Evolutionary conservation across 2,888 invertebrate genomes (phyloP).

Genomic region (Andrena minutula): DNA sequence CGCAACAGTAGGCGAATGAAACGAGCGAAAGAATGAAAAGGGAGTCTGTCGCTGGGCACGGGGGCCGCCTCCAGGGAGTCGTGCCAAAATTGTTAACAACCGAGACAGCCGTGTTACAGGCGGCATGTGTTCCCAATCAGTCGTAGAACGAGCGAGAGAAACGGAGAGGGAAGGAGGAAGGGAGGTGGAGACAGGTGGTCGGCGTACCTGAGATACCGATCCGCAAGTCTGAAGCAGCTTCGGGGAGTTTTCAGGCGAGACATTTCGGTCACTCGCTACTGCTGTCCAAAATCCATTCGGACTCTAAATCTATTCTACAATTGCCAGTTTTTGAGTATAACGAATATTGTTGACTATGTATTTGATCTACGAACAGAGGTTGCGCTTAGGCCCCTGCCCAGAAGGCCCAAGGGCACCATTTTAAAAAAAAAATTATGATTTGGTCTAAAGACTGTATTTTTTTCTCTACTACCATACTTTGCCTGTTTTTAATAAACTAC

Average conservation of each 20-base stretch:
- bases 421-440: too few relatives aligned
- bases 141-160: conserved; percentile 54
- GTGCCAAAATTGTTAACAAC: conserved; percentile 75
- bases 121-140: conserved; percentile 73
- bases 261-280: background rate
- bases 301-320: too few relatives aligned
- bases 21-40: conserved; percentile 55
- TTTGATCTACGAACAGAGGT: too few relatives aligned
- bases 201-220: conserved; percentile 69
- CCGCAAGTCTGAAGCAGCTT: conserved; percentile 59
- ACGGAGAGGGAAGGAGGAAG: conserved; percentile 51
- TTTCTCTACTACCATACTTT: too few relatives aligned
- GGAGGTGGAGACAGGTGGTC: conserved; percentile 69
- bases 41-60: conserved; percentile 39
- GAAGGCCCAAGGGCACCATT: too few relatives aligned
- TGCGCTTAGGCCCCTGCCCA: too few relatives aligned
- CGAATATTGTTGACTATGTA: too few relatives aligned
- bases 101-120: conserved; percentile 69
- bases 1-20: conserved; percentile 63
- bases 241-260: conserved; percentile 15
- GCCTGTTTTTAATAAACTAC: too few relatives aligned
- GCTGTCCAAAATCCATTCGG: background rate
- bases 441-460: too few relatives aligned
- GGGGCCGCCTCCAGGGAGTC: conserved; percentile 63
- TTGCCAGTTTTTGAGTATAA: too few relatives aligned